Evolutionary conservation across 2,113 vertebrate genomes (phyloP).

Genomic region (Scalopus aquaticus): DNA sequence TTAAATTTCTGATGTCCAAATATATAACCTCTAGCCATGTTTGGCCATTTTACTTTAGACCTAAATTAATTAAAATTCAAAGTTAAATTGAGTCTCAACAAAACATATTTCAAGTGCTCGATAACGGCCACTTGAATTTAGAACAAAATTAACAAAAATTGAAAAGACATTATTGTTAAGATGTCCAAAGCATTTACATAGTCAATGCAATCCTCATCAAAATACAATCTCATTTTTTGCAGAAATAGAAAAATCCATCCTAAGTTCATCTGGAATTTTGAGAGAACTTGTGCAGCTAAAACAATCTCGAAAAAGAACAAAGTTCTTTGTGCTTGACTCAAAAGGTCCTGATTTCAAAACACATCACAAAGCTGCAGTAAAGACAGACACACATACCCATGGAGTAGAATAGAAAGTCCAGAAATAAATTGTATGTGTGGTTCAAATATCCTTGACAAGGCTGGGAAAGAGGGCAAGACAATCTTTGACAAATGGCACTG

Average conservation of each 20-base stretch:
- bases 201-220: not conserved
- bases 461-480: not conserved
- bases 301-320: conserved; percentile 9
- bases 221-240: not conserved
- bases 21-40: not conserved
- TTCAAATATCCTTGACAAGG: not conserved
- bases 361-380: not conserved
- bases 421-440: not conserved
- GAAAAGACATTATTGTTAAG: not conserved
- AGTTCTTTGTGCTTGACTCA: not conserved
- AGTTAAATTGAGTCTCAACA: not conserved
- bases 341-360: conserved; percentile 2
- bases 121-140: not conserved
- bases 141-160: not conserved
- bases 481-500: not conserved
- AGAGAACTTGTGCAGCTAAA: not conserved
- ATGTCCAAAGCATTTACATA: not conserved
- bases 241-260: conserved; percentile 21
- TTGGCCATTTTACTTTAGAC: not conserved
- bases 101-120: not conserved
- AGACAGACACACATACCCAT: not conserved
- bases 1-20: not conserved
- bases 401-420: not conserved
- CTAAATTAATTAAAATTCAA: not conserved
- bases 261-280: not conserved